Percentiles rank a stretch among this genome's conserved stretches.
Evolutionary conservation across 1,140 invertebrate species (phyloP).

Genomic region (Diuraphis noxia): DNA sequence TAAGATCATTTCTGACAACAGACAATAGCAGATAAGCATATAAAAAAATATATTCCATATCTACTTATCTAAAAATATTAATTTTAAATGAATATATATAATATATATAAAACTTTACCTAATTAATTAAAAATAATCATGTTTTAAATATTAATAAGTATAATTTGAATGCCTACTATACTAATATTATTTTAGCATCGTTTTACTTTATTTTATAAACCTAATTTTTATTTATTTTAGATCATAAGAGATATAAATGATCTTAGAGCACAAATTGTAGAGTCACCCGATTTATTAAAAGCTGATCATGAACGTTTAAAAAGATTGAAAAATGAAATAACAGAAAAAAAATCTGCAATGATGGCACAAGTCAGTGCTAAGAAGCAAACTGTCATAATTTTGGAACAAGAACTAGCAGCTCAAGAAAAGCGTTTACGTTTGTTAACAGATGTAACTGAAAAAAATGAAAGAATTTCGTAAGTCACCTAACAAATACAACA

Average conservation of each 20-base stretch:
- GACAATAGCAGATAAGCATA: too few species aligned
- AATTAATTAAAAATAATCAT: too few species aligned
- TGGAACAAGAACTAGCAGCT: conserved; percentile 41
- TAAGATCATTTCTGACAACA: too few species aligned
- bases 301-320: conserved; percentile 37
- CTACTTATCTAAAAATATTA: too few species aligned
- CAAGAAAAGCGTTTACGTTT: conserved; percentile 45
- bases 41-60: too few species aligned
- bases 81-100: too few species aligned
- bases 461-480: conserved; percentile 37
- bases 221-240: neutral
- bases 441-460: conserved; percentile 34
- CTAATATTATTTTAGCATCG: too few species aligned
- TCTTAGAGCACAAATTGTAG: conserved; percentile 39
- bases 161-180: too few species aligned
- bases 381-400: conserved; percentile 40
- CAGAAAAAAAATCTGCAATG: conserved; percentile 45
- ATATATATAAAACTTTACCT: too few species aligned
- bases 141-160: too few species aligned
- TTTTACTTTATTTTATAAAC: neutral
- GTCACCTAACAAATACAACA: neutral
- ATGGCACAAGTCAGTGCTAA: conserved; percentile 33
- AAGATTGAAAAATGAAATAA: conserved; percentile 32
- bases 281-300: conserved; percentile 42
- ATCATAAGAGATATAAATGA: conserved; percentile 29